Evolutionary conservation across 2,888 invertebrate species (phyloP).

Genomic region (Lamproptera curius): DNA sequence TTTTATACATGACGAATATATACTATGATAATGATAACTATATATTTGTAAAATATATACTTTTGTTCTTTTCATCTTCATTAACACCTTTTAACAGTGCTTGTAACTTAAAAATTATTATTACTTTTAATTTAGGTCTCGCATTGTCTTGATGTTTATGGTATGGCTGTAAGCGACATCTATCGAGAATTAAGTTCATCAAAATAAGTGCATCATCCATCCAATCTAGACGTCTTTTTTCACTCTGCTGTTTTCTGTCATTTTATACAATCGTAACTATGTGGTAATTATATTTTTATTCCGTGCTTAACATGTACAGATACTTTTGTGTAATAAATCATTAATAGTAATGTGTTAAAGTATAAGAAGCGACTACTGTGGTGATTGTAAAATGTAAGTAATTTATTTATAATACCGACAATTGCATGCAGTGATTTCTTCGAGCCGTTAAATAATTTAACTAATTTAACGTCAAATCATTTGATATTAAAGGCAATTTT

Average conservation of each 20-base stretch:
- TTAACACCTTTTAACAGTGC: no score
- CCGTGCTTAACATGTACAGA: conserved; percentile 40
- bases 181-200: conserved; percentile 38
- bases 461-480: conserved; percentile 27
- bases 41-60: no score
- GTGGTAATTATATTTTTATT: conserved; percentile 45
- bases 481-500: not conserved
- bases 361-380: conserved; percentile 34
- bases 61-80: no score
- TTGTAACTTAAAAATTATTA: no score
- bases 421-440: conserved; percentile 44
- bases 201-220: conserved; percentile 45
- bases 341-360: conserved; percentile 28
- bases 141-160: conserved; percentile 52
- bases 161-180: conserved; percentile 48
- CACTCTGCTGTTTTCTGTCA: conserved; percentile 68
- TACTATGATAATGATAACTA: no score
- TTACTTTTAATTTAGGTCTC: conserved; percentile 38
- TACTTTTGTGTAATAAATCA: conserved; percentile 44
- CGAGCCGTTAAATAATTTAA: conserved; percentile 27
- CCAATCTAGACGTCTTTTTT: conserved; percentile 61
- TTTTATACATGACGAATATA: no score
- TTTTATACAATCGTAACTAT: conserved; percentile 52
- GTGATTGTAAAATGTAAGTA: conserved; percentile 51
- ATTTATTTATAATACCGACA: conserved; percentile 37